Evolutionary conservation across 2,797 vertebrate genomes (phyloP).

Genomic region (Monodelphis domestica): DNA sequence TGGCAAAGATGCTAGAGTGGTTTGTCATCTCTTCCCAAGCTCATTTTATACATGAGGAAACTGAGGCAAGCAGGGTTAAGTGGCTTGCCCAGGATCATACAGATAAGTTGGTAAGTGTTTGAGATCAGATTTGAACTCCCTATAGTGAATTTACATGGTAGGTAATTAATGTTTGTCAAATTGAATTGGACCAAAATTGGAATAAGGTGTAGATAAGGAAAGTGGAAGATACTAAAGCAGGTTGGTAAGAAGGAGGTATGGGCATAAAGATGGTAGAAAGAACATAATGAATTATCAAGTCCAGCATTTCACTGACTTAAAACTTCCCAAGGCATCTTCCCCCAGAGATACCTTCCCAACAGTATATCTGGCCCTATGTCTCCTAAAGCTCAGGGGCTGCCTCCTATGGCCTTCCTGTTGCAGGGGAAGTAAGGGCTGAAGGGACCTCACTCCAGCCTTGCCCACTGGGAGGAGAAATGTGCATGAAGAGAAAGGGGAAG

Average conservation of each 20-base stretch:
- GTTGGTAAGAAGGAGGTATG: not conserved
- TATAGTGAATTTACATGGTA: too few species aligned
- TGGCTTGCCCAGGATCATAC: too few species aligned
- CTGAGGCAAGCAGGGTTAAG: too few species aligned
- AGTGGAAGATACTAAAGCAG: not conserved
- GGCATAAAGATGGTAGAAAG: not conserved
- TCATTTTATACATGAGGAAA: too few species aligned
- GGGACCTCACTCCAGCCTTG: not conserved
- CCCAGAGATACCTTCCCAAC: not conserved
- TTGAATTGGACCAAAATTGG: not conserved
- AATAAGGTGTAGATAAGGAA: not conserved
- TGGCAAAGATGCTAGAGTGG: too few species aligned
- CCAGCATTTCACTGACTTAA: not conserved
- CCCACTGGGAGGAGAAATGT: conserved; percentile 50
- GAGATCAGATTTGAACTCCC: too few species aligned
- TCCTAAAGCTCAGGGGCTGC: not conserved
- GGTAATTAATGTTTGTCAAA: not conserved
- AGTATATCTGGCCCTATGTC: not conserved
- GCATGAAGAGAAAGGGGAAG: conserved; percentile 70
- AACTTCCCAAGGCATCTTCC: not conserved
- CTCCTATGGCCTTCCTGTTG: not conserved
- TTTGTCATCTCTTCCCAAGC: too few species aligned
- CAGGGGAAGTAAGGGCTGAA: conserved; percentile 24
- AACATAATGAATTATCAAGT: not conserved
- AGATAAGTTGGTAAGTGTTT: too few species aligned